Conservation (phyloP, 2,888 invertebrate genomes). For the Globia sparganii region DNA sequence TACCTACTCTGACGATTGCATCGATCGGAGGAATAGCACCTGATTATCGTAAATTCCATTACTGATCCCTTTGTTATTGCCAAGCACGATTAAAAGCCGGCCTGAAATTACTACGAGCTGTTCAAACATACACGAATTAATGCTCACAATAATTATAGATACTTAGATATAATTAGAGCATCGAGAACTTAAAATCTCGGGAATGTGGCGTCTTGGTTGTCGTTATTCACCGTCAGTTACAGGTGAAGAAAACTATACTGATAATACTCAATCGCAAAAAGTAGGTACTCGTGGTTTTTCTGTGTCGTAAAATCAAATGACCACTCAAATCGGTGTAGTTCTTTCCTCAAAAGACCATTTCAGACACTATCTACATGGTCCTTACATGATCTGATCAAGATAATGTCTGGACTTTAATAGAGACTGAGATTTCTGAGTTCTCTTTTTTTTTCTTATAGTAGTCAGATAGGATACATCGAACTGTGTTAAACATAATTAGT, state of each 20-base stretch:
- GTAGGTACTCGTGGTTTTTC: not conserved
- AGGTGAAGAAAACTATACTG: not conserved
- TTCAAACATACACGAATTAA: conserved; percentile 27
- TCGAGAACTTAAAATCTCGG: conserved; percentile 41
- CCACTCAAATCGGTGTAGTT: not conserved
- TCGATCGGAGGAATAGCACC: conserved; percentile 1
- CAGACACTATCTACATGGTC: too few relatives aligned
- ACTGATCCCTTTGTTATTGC: conserved; percentile 46
- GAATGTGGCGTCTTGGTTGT: conserved; percentile 34
- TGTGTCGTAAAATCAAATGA: not conserved
- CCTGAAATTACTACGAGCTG: conserved; percentile 31
- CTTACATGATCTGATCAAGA: too few relatives aligned
- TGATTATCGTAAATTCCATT: conserved; percentile 35
- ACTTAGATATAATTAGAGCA: conserved; percentile 45
- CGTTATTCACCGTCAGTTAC: conserved; percentile 11
- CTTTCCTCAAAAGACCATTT: too few relatives aligned
- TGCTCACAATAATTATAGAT: conserved; percentile 10
- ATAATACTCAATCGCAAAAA: not conserved
- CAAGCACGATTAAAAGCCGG: conserved; percentile 27
- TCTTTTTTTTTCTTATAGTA: not conserved
- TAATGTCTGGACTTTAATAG: not conserved
- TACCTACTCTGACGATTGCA: conserved; percentile 1
- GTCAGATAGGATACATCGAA: not conserved
- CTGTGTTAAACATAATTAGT: not conserved
- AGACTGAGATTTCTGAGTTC: not conserved